These are phyloP conservation scores for Leiothrix lutea DNA, from an alignment of 2,113 vertebrate species.

Conservation along the genomic window DNA sequence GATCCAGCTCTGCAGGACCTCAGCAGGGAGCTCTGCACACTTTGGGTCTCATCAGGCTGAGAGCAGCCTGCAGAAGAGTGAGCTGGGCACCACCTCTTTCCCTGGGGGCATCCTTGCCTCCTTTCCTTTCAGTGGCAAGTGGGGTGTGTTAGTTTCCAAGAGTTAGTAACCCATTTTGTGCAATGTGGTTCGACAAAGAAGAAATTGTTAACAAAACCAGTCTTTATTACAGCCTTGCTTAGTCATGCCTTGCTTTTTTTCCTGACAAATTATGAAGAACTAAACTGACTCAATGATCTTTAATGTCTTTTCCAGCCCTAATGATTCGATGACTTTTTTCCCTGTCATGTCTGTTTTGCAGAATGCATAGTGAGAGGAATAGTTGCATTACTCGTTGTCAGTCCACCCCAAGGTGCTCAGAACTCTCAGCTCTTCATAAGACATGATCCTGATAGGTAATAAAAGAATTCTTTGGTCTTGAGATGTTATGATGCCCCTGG, in stretches of 20 bases:
- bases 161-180: neutral
- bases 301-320: neutral
- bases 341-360: neutral
- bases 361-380: neutral
- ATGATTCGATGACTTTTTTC: neutral
- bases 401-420: neutral
- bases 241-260: neutral
- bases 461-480: neutral
- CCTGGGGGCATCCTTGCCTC: neutral
- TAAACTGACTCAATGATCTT: accelerated
- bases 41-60: neutral
- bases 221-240: neutral
- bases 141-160: neutral
- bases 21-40: neutral
- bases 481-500: neutral
- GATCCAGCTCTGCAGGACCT: neutral
- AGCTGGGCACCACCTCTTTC: neutral
- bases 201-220: neutral
- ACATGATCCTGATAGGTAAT: neutral
- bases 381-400: neutral
- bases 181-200: neutral
- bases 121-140: neutral
- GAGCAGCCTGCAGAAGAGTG: neutral
- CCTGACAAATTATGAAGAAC: neutral
- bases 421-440: neutral